Evolutionary conservation across 2,113 vertebrate species (phyloP).

Genomic region (Peromyscus polionotus): DNA sequence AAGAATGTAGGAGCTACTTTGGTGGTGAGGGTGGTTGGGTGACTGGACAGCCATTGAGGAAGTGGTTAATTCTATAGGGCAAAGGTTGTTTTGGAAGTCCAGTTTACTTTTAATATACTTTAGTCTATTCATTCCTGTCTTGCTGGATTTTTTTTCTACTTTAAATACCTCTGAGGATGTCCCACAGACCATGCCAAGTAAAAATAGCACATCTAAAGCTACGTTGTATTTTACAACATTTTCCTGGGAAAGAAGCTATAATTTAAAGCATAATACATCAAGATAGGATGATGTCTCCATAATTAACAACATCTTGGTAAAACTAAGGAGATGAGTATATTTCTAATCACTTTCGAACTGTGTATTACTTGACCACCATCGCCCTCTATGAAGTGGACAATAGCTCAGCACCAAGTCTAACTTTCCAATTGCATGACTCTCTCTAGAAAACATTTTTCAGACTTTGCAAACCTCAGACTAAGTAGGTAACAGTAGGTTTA

Average conservation of each 20-base stretch:
- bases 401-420: not conserved
- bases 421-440: not conserved
- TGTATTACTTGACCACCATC: not conserved
- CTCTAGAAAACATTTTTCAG: not conserved
- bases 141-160: constrained; percentile 14
- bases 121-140: constrained; percentile 1
- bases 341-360: constrained; percentile 29
- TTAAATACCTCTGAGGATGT: constrained; percentile 68
- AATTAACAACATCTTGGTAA: constrained; percentile 51
- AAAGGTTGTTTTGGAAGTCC: not conserved
- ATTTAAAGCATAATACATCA: constrained; percentile 56
- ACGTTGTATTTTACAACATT: constrained; percentile 47
- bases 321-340: constrained; percentile 31
- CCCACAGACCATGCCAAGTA: constrained; percentile 59
- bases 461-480: not conserved
- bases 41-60: not conserved
- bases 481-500: not conserved
- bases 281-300: not conserved
- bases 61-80: constrained; percentile 16
- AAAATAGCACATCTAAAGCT: constrained; percentile 65
- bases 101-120: constrained; percentile 28
- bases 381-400: not conserved
- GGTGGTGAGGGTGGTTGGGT: not conserved
- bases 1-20: not conserved
- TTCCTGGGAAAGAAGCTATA: constrained; percentile 61